Conservation (phyloP, 2,113 vertebrate species). For the Protomyctophum bolini region DNA sequence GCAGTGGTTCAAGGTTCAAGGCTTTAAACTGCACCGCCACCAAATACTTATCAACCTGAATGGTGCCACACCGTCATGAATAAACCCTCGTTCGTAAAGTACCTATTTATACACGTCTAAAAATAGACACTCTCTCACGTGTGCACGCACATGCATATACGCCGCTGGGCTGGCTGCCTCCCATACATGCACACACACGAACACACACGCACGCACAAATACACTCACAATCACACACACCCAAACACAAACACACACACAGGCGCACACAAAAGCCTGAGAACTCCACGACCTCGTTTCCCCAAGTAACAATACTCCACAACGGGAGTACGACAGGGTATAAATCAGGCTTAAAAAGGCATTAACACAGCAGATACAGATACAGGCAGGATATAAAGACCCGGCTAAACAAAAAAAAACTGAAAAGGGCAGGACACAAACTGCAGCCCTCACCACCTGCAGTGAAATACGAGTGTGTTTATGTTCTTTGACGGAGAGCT, state of each 20-base stretch:
- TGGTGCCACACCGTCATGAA: constrained; percentile 2
- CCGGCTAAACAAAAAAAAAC: constrained; percentile 14
- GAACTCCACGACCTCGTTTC: constrained; percentile 5
- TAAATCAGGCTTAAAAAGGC: constrained; percentile 1
- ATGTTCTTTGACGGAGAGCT: constrained; percentile 12
- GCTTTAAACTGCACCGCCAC: constrained; percentile 15
- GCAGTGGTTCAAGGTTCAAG: constrained; percentile 22
- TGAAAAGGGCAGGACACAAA: constrained; percentile 8
- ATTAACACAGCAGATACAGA: neutral
- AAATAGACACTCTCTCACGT: constrained; percentile 4
- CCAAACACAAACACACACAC: neutral
- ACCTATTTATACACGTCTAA: neutral
- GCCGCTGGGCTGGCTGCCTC: no score
- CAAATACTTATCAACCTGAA: constrained; percentile 3
- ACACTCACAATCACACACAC: neutral
- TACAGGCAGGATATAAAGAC: constrained; percentile 23
- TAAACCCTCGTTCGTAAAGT: neutral
- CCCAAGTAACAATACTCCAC: neutral
- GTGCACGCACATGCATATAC: no score
- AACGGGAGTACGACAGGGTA: neutral
- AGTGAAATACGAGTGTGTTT: constrained; percentile 1
- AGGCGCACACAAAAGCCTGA: no score
- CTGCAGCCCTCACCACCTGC: constrained; percentile 30
- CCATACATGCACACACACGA: no score
- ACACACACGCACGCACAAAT: neutral